A percentile compares a stretch with the other conserved stretches of the same genome.
phyloP scores from a whole-genome alignment of 1,140 invertebrate genomes.

The Drosophila sechellia region DNA sequence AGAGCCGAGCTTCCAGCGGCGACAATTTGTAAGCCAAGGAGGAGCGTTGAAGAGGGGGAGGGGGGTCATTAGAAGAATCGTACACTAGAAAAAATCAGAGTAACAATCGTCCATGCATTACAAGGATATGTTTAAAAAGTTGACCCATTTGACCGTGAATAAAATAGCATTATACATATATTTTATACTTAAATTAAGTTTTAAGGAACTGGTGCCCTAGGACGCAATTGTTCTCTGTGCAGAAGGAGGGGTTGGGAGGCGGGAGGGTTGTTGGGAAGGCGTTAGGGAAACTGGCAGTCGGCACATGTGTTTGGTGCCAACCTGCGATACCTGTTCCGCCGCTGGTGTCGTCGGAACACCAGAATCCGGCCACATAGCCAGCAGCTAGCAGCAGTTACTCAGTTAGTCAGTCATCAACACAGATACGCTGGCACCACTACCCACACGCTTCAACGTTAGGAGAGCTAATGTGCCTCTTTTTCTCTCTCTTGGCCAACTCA shows the following conservation, averaged over 20 bases:
- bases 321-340: constrained; percentile 80
- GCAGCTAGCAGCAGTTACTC: constrained; percentile 61
- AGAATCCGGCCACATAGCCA: constrained; percentile 72
- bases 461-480: constrained; percentile 46
- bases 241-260: constrained; percentile 33
- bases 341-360: constrained; percentile 55
- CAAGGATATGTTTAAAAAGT: too few relatives aligned
- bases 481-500: constrained; percentile 31
- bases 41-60: constrained; percentile 23
- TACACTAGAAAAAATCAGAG: constrained; percentile 45
- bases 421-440: constrained; percentile 20
- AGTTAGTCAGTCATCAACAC: constrained; percentile 79
- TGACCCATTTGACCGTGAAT: neutral
- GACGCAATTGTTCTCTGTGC: constrained; percentile 3
- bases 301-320: constrained; percentile 80
- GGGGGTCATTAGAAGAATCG: constrained; percentile 65
- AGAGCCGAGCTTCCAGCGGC: constrained; percentile 33
- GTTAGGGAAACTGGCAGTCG: constrained; percentile 4
- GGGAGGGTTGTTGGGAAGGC: constrained; percentile 6
- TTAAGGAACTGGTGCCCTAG: neutral
- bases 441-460: constrained; percentile 40
- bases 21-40: constrained; percentile 27
- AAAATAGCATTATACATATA: too few relatives aligned
- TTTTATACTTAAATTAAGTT: neutral
- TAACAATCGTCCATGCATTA: neutral